Conservation (phyloP, 2,888 invertebrate species). For the Scaptomyza reducta region DNA sequence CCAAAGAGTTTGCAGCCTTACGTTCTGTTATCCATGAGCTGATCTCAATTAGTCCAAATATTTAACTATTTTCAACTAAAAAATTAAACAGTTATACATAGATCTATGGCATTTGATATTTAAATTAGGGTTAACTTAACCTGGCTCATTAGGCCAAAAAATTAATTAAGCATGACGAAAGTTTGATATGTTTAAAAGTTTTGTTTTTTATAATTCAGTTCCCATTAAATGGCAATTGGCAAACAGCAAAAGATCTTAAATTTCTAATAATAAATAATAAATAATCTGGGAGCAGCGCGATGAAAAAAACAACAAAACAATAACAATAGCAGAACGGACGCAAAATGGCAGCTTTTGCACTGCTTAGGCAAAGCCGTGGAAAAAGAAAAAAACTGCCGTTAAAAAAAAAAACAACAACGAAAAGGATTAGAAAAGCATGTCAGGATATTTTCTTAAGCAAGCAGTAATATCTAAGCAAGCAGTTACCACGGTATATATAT, state of each 20-base stretch:
- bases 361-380: no score
- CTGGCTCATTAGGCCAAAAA: neutral
- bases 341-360: no score
- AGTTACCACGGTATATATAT: no score
- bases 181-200: neutral
- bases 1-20: slow-evolving; percentile 80
- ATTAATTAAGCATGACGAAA: slow-evolving; percentile 46
- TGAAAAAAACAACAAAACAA: no score
- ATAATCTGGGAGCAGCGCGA: no score
- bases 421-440: no score
- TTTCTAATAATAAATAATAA: no score
- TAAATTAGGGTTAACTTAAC: slow-evolving; percentile 4
- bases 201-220: neutral
- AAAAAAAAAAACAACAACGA: no score
- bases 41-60: slow-evolving; percentile 16
- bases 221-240: slow-evolving; percentile 49
- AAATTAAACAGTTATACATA: neutral
- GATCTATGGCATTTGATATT: neutral
- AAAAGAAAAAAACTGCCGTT: no score
- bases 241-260: slow-evolving; percentile 1
- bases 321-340: no score
- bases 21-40: slow-evolving; percentile 75
- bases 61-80: neutral
- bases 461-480: no score
- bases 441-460: no score